Base-by-base conservation (phyloP, 2,113 vertebrate genomes). In the Bos javanicus region DNA sequence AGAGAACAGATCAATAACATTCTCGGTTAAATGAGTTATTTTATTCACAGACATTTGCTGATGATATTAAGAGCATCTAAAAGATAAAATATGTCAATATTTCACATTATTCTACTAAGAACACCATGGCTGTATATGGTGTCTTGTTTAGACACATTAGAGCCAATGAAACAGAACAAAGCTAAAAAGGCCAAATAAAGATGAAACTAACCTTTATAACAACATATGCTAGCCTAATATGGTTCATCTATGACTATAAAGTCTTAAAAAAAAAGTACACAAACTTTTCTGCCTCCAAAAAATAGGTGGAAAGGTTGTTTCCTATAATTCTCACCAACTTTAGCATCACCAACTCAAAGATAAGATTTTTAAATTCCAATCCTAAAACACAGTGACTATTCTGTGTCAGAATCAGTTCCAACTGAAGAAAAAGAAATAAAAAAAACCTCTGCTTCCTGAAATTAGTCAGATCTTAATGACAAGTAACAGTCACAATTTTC, bases 1-100 rank as follows among this genome's bases (percentile, higher is more conserved):
- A 87, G 12, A 88, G 95, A 88, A 85, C n/a, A 95, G 43, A 85
- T 88, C 43, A 95, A 62, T n/a, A 95, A 74, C 36, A 90, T 82
- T 95, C 46, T 71, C 39, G 59, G 57, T 23, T 94, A 26, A 95
- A 95, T 39, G 19, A 39, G 2, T 95, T 89, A 90, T 50, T 95
- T 95, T 83, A 95, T 91, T 89, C 46, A 43, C 36, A 12, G n/a
- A 59, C 25, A 52, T 54, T 56, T 93, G 83, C n/a, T 67, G n/a
- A 93, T 62, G 25, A 54, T 39, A 87, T 59, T 21, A 90, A 95
- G 21, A 9, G 30, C 30, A 81, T 71, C 48, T 91, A 33, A 86
- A 95, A 92, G 84, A 82, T 57, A 91, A 33, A 95, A 93, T 78
- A 82, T 48, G 36, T 74, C 43, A 91, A 13, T 89, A 80, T 88